phyloP scores from a whole-genome alignment of 2,888 invertebrate species.

The Saturnia pavonia region DNA sequence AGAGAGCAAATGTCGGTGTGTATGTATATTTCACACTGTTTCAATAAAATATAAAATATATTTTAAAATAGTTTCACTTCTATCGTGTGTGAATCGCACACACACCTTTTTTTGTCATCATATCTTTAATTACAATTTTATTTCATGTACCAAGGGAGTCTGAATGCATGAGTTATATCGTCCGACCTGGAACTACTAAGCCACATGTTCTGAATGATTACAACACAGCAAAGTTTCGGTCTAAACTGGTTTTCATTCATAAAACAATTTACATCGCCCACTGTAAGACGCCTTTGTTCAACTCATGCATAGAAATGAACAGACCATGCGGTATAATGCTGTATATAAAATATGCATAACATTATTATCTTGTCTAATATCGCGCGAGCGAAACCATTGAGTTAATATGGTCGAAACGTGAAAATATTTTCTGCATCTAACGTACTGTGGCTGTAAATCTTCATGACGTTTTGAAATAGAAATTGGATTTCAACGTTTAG shows the following conservation, averaged over 20 bases:
- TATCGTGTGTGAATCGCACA: too few species aligned
- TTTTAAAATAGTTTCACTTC: too few species aligned
- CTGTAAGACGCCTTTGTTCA: not conserved
- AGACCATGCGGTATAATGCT: not conserved
- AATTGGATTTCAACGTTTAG: not conserved
- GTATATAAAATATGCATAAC: slow-evolving; percentile 7
- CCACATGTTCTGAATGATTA: too few species aligned
- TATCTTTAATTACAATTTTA: too few species aligned
- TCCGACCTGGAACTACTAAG: not conserved
- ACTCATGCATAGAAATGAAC: slow-evolving; percentile 10
- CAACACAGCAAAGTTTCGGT: not conserved
- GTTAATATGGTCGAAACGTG: not conserved
- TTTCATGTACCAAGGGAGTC: too few species aligned
- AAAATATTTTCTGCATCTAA: not conserved
- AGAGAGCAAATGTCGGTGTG: too few species aligned
- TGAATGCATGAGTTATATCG: too few species aligned
- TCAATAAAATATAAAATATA: too few species aligned
- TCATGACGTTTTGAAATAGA: not conserved
- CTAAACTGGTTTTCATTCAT: not conserved
- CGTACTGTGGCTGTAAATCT: not conserved
- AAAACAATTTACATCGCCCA: not conserved
- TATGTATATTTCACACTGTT: too few species aligned
- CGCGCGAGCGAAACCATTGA: not conserved
- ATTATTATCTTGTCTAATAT: slow-evolving; percentile 5
- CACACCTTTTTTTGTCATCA: too few species aligned